Evolutionary conservation across 2,113 vertebrate species (phyloP).

Genomic region (Gymnobelideus leadbeateri): DNA sequence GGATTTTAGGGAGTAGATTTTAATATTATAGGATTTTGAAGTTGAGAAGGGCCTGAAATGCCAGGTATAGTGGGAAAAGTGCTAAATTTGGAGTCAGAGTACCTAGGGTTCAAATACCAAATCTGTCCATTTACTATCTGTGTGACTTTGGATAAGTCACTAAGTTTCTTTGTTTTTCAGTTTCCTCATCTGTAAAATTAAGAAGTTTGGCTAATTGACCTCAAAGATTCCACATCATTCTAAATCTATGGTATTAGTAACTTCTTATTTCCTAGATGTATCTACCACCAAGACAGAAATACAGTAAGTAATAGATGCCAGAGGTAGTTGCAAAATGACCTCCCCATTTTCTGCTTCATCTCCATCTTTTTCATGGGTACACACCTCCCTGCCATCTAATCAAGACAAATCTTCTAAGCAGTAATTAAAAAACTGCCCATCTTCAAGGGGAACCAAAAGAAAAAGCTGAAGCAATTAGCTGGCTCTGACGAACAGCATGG

Average conservation of each 20-base stretch:
- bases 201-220: not conserved
- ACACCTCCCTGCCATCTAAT: slow-evolving; percentile 73
- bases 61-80: not conserved
- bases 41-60: not conserved
- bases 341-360: slow-evolving; percentile 18
- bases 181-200: not conserved
- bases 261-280: not conserved
- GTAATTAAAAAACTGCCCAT: slow-evolving; percentile 79
- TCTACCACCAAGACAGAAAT: slow-evolving; percentile 21
- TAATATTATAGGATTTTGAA: not conserved
- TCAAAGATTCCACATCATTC: not conserved
- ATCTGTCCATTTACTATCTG: not conserved
- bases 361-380: slow-evolving; percentile 51
- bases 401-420: slow-evolving; percentile 76
- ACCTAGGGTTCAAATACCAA: not conserved
- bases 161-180: not conserved
- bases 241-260: not conserved
- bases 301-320: not conserved
- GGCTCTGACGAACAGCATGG: slow-evolving; percentile 60
- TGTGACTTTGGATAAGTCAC: not conserved
- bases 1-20: not conserved
- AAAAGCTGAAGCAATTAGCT: slow-evolving; percentile 79
- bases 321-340: slow-evolving; percentile 29
- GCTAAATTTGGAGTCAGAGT: not conserved
- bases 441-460: slow-evolving; percentile 74